phyloP scores from a whole-genome alignment of 2,888 invertebrate genomes.

The Sericinus montela region DNA sequence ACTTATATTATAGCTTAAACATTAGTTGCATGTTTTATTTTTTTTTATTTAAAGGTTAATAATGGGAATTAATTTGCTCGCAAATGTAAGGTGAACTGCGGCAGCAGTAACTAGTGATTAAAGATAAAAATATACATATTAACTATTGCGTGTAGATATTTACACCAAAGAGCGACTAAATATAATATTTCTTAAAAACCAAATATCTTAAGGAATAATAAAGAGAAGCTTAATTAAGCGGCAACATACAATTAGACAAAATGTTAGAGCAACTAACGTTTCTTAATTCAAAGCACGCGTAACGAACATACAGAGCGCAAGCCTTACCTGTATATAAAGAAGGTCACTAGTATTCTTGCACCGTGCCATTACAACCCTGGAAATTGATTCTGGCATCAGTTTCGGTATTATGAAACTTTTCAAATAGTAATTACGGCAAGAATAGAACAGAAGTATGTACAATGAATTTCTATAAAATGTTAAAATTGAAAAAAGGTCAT shows the following conservation, averaged over 20 bases:
- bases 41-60: too few species aligned
- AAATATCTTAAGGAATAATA: not conserved
- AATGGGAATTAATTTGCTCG: too few species aligned
- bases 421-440: slow-evolving; percentile 2
- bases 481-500: too few species aligned
- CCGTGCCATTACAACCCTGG: slow-evolving; percentile 59
- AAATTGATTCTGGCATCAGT: slow-evolving; percentile 18
- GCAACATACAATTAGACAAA: slow-evolving; percentile 61
- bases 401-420: not conserved
- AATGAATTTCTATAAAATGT: not conserved
- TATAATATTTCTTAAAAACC: too few species aligned
- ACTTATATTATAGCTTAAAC: too few species aligned
- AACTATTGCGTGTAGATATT: too few species aligned
- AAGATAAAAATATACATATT: too few species aligned
- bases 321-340: slow-evolving; percentile 63
- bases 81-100: too few species aligned
- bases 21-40: too few species aligned
- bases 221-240: slow-evolving; percentile 11
- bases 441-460: not conserved
- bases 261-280: slow-evolving; percentile 52
- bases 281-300: slow-evolving; percentile 62
- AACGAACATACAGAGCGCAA: slow-evolving; percentile 45
- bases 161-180: too few species aligned
- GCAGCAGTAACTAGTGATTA: too few species aligned
- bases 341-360: slow-evolving; percentile 73